A percentile compares a stretch with the other conserved stretches of the same genome.
phyloP scores from a whole-genome alignment of 2,797 vertebrate genomes.

The Lacerta viridis region DNA sequence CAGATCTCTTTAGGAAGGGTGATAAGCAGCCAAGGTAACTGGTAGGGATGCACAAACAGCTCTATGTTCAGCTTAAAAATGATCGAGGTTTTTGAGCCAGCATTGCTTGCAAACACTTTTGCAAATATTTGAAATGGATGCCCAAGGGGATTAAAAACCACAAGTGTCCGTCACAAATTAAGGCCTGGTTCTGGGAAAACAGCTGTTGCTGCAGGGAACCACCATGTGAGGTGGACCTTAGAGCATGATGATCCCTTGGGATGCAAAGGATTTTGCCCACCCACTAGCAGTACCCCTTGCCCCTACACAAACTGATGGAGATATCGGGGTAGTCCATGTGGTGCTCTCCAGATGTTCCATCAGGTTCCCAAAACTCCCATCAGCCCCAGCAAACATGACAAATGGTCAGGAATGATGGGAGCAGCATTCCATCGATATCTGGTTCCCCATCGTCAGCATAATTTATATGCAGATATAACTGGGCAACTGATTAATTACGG shows the following conservation, averaged over 20 bases:
- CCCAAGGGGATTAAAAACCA: too few relatives aligned
- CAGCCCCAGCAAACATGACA: neutral
- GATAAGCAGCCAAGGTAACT: neutral
- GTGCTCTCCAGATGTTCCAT: too few relatives aligned
- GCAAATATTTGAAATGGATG: neutral
- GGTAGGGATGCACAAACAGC: neutral
- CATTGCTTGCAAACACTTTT: neutral
- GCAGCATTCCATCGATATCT: neutral
- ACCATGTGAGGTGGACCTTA: neutral
- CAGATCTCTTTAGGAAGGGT: neutral
- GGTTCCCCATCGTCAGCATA: neutral
- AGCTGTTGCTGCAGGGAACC: neutral
- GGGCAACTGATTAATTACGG: neutral
- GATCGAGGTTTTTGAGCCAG: neutral
- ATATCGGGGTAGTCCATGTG: neutral
- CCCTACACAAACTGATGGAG: neutral
- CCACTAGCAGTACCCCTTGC: neutral
- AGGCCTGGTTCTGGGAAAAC: neutral
- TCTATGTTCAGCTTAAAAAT: neutral
- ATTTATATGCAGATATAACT: neutral
- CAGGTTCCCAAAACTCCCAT: neutral
- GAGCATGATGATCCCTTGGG: neutral
- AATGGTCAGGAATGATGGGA: neutral
- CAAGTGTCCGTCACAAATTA: neutral
- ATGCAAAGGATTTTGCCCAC: neutral